A percentile compares a stretch with the other conserved stretches of the same genome.
phyloP scores from a whole-genome alignment of 2,888 invertebrate genomes.

The Lydus trimaculatus region DNA sequence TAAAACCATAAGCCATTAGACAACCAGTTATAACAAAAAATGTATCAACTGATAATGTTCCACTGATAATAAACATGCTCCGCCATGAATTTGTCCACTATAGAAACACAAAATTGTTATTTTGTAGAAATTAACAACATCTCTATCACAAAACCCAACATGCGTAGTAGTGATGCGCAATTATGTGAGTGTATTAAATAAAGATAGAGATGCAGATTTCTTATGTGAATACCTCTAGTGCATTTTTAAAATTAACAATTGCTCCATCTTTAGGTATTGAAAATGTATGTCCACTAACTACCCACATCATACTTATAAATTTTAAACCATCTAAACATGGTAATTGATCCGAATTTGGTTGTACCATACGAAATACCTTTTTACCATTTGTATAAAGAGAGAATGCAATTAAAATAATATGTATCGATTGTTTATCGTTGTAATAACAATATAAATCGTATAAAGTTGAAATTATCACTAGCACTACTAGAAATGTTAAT shows the following conservation, averaged over 20 bases:
- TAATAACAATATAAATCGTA: constrained; percentile 38
- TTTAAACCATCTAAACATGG: constrained; percentile 44
- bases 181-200: no score
- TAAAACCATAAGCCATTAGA: constrained; percentile 35
- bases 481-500: constrained; percentile 25
- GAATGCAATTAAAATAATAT: constrained; percentile 40
- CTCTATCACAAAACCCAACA: no score
- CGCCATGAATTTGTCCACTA: constrained; percentile 26
- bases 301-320: constrained; percentile 57
- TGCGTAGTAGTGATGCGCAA: no score
- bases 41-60: constrained; percentile 36
- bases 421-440: constrained; percentile 37
- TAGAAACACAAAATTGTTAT: neutral
- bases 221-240: constrained; percentile 15
- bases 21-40: constrained; percentile 34
- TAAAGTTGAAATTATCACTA: constrained; percentile 36
- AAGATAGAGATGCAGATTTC: no score
- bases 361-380: constrained; percentile 40
- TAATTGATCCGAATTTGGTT: constrained; percentile 42
- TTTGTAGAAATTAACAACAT: neutral
- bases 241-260: constrained; percentile 20
- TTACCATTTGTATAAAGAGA: constrained; percentile 43
- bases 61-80: constrained; percentile 33
- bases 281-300: constrained; percentile 58
- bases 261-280: constrained; percentile 17